A percentile compares a stretch with the other conserved stretches of the same genome.
Conservation (phyloP, 2,113 vertebrate species). For the Andinoacara biseriatus region DNA sequence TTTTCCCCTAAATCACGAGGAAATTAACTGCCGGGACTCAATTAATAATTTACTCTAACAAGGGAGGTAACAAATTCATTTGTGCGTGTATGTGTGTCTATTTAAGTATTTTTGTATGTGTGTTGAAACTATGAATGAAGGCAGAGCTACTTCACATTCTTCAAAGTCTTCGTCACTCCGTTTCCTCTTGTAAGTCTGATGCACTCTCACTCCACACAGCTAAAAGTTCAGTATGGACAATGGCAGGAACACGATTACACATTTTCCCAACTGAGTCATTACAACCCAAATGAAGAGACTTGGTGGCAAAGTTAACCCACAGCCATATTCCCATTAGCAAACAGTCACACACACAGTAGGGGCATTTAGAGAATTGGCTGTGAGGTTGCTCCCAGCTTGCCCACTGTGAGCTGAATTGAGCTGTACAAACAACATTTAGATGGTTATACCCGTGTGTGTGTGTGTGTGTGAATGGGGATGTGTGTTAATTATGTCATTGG, state of each 20-base stretch:
- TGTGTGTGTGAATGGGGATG: neutral
- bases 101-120: neutral
- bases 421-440: conserved; percentile 51
- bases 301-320: conserved; percentile 42
- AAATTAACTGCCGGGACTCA: conserved; percentile 19
- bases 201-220: neutral
- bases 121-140: neutral
- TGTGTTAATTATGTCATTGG: conserved; percentile 18
- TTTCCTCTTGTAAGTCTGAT: neutral
- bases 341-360: conserved; percentile 43
- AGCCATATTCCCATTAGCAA: conserved; percentile 55
- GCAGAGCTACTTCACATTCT: conserved; percentile 3
- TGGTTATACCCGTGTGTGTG: neutral
- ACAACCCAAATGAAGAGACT: conserved; percentile 37
- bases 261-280: conserved; percentile 13
- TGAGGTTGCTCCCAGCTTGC: conserved; percentile 63
- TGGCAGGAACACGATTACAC: neutral
- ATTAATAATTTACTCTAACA: conserved; percentile 36
- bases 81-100: neutral
- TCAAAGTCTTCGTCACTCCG: neutral
- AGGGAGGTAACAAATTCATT: conserved; percentile 3
- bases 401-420: conserved; percentile 62
- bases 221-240: neutral
- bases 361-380: conserved; percentile 55
- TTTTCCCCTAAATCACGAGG: conserved; percentile 35